A percentile compares a stretch with the other conserved stretches of the same genome.
phyloP scores from a whole-genome alignment of 1,140 invertebrate genomes.

The Stenopsyche tienmushanensis region DNA sequence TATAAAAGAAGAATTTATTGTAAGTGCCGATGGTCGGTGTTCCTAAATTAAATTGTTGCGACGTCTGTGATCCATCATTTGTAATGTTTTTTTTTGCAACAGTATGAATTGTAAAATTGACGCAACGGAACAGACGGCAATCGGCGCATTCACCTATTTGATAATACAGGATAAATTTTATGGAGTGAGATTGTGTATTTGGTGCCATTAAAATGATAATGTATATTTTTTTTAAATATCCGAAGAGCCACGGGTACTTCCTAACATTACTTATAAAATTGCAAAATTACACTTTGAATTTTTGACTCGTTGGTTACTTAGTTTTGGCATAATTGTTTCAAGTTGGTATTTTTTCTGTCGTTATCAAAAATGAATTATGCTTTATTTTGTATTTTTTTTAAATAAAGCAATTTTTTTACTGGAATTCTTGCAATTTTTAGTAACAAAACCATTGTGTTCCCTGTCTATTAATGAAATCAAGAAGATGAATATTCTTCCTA shows the following conservation, averaged over 20 bases:
- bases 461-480: no score
- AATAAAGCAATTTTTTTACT: slow-evolving; percentile 39
- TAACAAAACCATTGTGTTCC: not conserved
- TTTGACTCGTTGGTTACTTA: not conserved
- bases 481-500: no score
- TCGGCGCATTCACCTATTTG: no score
- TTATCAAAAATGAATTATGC: slow-evolving; percentile 36
- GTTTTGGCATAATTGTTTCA: not conserved
- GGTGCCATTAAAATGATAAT: slow-evolving; percentile 30
- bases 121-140: no score
- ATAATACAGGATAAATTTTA: no score
- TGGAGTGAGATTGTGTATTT: slow-evolving; percentile 29
- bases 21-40: no score
- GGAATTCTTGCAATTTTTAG: no score
- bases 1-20: no score
- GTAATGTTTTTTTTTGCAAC: not conserved
- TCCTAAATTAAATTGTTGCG: no score
- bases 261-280: slow-evolving; percentile 17
- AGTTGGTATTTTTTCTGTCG: slow-evolving; percentile 21
- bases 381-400: slow-evolving; percentile 42
- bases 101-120: not conserved
- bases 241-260: not conserved
- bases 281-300: not conserved
- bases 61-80: no score
- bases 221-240: not conserved